These are phyloP conservation scores for Heliconius erato DNA, from an alignment of 2,888 invertebrate genomes.

Conservation along the genomic window DNA sequence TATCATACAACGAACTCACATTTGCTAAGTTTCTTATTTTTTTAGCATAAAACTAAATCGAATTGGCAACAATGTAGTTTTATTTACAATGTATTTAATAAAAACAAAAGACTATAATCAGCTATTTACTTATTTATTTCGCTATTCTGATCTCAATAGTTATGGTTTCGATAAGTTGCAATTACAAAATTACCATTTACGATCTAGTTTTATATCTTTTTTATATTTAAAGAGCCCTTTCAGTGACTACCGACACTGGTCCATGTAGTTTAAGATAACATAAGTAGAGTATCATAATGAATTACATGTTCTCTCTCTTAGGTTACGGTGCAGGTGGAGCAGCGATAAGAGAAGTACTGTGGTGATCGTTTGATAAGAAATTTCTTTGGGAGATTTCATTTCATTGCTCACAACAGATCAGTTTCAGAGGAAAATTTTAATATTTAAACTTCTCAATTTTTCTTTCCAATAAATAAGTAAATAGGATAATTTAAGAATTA, in stretches of 20 bases:
- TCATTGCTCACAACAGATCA: no score
- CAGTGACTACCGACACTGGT: constrained; percentile 45
- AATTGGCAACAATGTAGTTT: constrained; percentile 38
- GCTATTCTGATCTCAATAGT: constrained; percentile 38
- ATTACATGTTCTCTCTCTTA: not conserved
- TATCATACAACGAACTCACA: constrained; percentile 1
- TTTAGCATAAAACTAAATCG: constrained; percentile 20
- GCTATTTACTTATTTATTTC: constrained; percentile 18
- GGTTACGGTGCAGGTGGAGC: not conserved
- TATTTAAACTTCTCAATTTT: no score
- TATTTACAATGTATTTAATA: constrained; percentile 27
- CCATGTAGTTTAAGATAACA: constrained; percentile 5
- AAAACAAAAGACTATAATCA: constrained; percentile 33
- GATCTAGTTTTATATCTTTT: constrained; percentile 67
- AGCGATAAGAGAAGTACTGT: not conserved
- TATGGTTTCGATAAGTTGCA: constrained; percentile 68
- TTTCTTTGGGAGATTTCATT: no score
- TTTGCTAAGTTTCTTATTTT: not conserved
- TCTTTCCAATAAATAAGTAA: no score
- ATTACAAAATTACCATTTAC: constrained; percentile 78
- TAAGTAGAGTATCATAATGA: not conserved
- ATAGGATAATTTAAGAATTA: no score
- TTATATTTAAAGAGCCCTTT: constrained; percentile 70
- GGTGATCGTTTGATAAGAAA: not conserved
- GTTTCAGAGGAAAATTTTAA: no score